Evolutionary conservation across 64 coral and sea anemone species (phyloP), one percentile per base, ranked within the genome.

Genomic region (Hydrozoanthus tunicans): DNA sequence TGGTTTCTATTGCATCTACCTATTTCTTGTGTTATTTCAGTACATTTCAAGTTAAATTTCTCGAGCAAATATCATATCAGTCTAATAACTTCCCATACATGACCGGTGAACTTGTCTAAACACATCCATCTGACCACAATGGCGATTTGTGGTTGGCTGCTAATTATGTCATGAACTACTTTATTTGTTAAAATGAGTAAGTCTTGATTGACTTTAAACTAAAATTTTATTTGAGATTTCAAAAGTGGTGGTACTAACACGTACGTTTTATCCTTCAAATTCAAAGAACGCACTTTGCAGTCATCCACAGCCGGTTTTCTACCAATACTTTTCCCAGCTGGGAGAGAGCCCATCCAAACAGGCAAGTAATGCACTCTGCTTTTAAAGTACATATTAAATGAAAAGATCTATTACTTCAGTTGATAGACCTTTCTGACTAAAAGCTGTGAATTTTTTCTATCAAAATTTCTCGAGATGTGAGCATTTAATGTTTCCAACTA

Each of bases 241-340:
- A 11, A 70, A 6, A 54, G 84, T 4, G 26, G 15, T 76, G 7
- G 6, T 66, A 53, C 17, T 69, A 20, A 23, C 51, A 6, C 72
- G 7, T 67, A 25, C 57, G 43, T 27, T 59, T 9, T 75, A 5
- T 65, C 53, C 60, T 85, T 4, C 82, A 14, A 61, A 51, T 86
- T 4, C 73, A 17, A 62, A 98, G 96, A 79, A 91, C 93, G 52
- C 96, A 98, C 62, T 98, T 98, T 95, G 96, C 96, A 51, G 86
- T 98, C 63, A 94, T 98, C 56, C 96, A 98, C 59, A 93, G 94
- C 32, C 73, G 96, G 66, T 98, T 98, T 79, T 98, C 96, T 15
- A 98, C 96, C 67, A 98, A 98, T 88, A 98, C 96, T 52, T 98
- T 98, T 90, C 96, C 96, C 26, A 98, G 96, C 83, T 98, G 96